Evolutionary conservation across 2,797 vertebrate genomes (phyloP), one percentile per base, ranked within the genome.

Genomic region (Hafferia zeledoni): DNA sequence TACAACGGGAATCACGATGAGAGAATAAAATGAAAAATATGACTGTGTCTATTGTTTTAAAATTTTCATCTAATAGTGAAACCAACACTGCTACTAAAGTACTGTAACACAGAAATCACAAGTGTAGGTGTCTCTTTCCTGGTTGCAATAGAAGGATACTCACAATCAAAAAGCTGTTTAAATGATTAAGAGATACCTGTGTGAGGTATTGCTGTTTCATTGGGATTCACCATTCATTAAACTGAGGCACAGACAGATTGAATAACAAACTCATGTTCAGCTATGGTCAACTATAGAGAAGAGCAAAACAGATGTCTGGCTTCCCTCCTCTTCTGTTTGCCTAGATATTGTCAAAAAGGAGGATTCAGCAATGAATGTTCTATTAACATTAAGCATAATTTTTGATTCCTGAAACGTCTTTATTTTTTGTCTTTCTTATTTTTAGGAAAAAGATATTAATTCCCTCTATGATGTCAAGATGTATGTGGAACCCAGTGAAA

Each of bases 401-500:
- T 89, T 60, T 63, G 11, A 71, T 43, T 83, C 12, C 33, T 55
- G 20, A 84, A 78, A 47, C n/a, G 35, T 60, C 24, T 17, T 92
- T 35, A 3, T 80, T 55, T 72, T 74, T 33, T 85, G 15, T 70
- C 39, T 75, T 97, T 79, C 75, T 41, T 43, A 55, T 93, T 94
- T 93, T 64, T 97, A 99, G 99, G 98, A 98, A 95, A 98, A 98
- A 95, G 98, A 98, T 91, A 98, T 98, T 50, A 98, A 98, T 83
- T 98, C 98, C 13, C 98, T 99, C 65, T 99, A 99, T 63, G 99
- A 98, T 3, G 96, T 98, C 90, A 99, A 98, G 96, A 98, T 98
- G 57, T 99, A 99, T 3, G 99, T 99, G 97, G 98, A 99, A 37
- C 99, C 99, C 55, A 99, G 98, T 64, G 99, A 99, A 97, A 99